Percentiles rank a stretch among this genome's conserved stretches.
Conservation (phyloP, 2,797 vertebrate species). For the Echeneis naucrates region DNA sequence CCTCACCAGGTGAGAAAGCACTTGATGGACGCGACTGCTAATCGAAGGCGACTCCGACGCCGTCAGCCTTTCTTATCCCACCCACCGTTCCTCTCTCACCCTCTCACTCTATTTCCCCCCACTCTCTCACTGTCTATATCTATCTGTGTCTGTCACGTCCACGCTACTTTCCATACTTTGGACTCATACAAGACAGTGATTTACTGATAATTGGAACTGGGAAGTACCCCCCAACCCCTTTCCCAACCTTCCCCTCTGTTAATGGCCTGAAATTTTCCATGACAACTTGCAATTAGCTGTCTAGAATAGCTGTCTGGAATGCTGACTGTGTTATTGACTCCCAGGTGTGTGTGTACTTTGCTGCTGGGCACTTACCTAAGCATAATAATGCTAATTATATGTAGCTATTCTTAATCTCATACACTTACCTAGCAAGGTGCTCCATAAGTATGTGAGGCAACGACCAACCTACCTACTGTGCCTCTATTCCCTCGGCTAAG, state of each 20-base stretch:
- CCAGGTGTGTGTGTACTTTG: constrained; percentile 63
- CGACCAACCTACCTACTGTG: constrained; percentile 7
- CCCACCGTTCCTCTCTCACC: neutral
- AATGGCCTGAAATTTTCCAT: constrained; percentile 72
- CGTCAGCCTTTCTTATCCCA: constrained; percentile 22
- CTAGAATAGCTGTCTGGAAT: constrained; percentile 63
- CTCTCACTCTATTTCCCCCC: constrained; percentile 25
- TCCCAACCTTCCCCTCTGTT: constrained; percentile 16
- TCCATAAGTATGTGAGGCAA: neutral
- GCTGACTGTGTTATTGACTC: constrained; percentile 76
- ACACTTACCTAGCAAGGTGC: neutral
- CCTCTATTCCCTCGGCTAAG: neutral
- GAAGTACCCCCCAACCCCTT: constrained; percentile 49
- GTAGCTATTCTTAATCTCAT: constrained; percentile 71
- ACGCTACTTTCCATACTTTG: constrained; percentile 35
- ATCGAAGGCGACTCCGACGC: constrained; percentile 65
- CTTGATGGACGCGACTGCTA: constrained; percentile 65
- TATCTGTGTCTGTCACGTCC: constrained; percentile 52
- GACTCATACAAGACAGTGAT: constrained; percentile 66
- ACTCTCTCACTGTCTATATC: constrained; percentile 43
- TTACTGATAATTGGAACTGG: constrained; percentile 76
- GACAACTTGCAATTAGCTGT: constrained; percentile 83
- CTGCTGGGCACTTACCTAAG: constrained; percentile 64
- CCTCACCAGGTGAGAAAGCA: constrained; percentile 92
- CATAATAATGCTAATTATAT: constrained; percentile 72